Conservation (phyloP, 1,140 invertebrate species). For the Lerema accius region DNA sequence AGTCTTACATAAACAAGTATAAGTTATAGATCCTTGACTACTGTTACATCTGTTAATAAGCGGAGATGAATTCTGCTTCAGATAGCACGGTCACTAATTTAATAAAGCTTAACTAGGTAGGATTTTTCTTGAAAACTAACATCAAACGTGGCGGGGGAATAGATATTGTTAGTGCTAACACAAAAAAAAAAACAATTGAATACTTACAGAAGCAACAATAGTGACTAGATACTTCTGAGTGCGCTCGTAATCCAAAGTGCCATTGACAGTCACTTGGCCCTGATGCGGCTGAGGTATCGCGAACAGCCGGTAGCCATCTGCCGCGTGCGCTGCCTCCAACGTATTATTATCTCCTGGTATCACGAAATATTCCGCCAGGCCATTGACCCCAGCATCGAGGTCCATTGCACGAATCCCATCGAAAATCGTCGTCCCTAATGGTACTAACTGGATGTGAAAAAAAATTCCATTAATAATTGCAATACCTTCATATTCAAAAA, state of each 20-base stretch:
- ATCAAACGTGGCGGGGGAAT: too few species aligned
- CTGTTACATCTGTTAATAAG: too few species aligned
- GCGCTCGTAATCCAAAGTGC: slow-evolving; percentile 94
- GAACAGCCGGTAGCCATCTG: slow-evolving; percentile 92
- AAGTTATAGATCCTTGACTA: too few species aligned
- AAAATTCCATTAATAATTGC: too few species aligned
- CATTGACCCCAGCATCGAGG: slow-evolving; percentile 93
- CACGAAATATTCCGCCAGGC: slow-evolving; percentile 92
- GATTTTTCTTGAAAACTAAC: too few species aligned
- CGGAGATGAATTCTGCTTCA: too few species aligned
- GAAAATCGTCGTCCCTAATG: slow-evolving; percentile 94
- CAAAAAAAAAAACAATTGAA: slow-evolving; percentile 11
- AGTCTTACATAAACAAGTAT: too few species aligned
- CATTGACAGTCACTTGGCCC: slow-evolving; percentile 94
- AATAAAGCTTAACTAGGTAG: too few species aligned
- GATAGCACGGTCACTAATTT: too few species aligned
- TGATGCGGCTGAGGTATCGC: slow-evolving; percentile 94
- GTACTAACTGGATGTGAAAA: slow-evolving; percentile 87
- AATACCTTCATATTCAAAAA: too few species aligned
- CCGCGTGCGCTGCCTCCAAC: slow-evolving; percentile 79
- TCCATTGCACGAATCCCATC: slow-evolving; percentile 92
- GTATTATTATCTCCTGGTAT: slow-evolving; percentile 84
- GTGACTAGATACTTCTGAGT: slow-evolving; percentile 95
- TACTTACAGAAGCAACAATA: slow-evolving; percentile 93
- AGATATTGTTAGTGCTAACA: neutral